A percentile compares a stretch with the other conserved stretches of the same genome.
These are phyloP conservation scores for Lepisosteus oculatus DNA, from an alignment of 2,113 vertebrate species.

Conservation along the genomic window DNA sequence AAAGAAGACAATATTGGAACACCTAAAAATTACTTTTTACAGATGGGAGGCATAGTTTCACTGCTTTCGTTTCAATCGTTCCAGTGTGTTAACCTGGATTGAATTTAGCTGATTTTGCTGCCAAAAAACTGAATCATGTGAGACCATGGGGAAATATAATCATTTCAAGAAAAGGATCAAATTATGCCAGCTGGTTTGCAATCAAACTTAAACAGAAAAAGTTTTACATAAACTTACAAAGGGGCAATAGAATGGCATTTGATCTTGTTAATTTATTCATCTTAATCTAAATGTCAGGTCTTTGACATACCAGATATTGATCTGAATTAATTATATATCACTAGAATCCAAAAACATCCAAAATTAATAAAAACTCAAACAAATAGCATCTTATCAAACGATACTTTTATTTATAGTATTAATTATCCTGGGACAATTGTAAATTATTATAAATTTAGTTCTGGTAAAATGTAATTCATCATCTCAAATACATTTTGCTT, in stretches of 20 bases:
- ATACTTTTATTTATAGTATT: too few species aligned
- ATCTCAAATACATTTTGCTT: too few species aligned
- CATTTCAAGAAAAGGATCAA: background rate
- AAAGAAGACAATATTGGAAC: background rate
- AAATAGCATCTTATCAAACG: too few species aligned
- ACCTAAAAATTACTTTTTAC: conserved; percentile 25
- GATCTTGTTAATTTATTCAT: background rate
- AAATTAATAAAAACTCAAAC: too few species aligned
- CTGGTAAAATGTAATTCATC: too few species aligned
- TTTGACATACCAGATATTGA: too few species aligned
- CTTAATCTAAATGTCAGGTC: background rate
- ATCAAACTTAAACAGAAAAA: conserved; percentile 6
- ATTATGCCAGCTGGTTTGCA: conserved; percentile 4
- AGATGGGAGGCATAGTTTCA: conserved; percentile 26
- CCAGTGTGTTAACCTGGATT: conserved; percentile 38
- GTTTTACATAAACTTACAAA: background rate
- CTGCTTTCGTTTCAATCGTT: conserved; percentile 47
- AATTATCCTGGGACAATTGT: too few species aligned
- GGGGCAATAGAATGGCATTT: background rate
- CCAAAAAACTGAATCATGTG: conserved; percentile 25
- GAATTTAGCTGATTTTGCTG: background rate
- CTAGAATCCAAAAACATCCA: too few species aligned
- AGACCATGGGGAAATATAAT: conserved; percentile 16
- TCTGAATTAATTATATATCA: too few species aligned
- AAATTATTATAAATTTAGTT: too few species aligned